Evolutionary conservation across 2,797 vertebrate genomes (phyloP), one percentile per base, ranked within the genome.

Genomic region (Microchirus variegatus): DNA sequence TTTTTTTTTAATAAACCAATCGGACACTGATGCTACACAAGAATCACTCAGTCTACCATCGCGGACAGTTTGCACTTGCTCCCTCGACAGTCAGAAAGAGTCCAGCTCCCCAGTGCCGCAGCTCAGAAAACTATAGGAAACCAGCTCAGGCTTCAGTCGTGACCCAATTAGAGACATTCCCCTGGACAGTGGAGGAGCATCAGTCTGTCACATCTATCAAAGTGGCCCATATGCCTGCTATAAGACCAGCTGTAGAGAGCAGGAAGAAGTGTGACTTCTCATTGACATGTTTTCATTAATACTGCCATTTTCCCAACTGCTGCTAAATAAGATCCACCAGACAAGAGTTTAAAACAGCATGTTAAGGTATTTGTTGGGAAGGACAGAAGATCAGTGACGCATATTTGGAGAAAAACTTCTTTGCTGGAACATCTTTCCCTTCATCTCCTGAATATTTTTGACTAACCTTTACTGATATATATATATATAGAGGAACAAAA

Each of bases 111-210:
- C 42, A 12, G 83, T 53, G 90, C n/a, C 70, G 17, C 73, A 58
- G 63, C 76, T 88, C 82, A 52, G 77, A 88, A 87, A 88, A 87
- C 71, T 81, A n/a, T n/a, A 81, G 79, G 72, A 89, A 87, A 88
- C 71, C 85, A 84, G 77, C 77, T 87, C 88, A 89, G 79, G 73
- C 59, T 77, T 37, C n/a, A n/a, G n/a, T n/a, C 19, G 45, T 63
- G 88, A 87, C 91, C 90, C 87, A 90, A 85, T 90, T 92, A 92
- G 80, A 87, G 71, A 61, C 60, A 64, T 22, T 78, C 65, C 76
- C 80, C 78, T 58, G 61, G 61, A 78, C 41, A 5, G 48, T 14
- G 58, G 50, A 72, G 73, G 51, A 59, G 41, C 76, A 67, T 81
- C 78, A 48, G 66, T 49, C 58, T 51, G 71, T 67, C 64, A 63